phyloP scores from a whole-genome alignment of 2,888 invertebrate species.

The Cantharis rustica region DNA sequence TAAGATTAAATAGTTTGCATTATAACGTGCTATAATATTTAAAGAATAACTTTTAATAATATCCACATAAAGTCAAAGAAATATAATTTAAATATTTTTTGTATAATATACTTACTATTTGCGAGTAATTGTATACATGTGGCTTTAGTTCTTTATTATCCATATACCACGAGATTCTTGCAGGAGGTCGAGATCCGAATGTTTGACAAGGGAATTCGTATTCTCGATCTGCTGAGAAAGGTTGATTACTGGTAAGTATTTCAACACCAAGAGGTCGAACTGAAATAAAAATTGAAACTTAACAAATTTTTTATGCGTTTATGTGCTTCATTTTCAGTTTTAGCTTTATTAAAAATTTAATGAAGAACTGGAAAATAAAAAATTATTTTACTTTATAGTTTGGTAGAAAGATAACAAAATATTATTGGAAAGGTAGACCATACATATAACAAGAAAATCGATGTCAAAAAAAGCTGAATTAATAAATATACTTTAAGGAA shows the following conservation, averaged over 20 bases:
- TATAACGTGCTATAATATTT: no score
- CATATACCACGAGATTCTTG: constrained; percentile 85
- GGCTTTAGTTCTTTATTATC: constrained; percentile 67
- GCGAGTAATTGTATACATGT: constrained; percentile 56
- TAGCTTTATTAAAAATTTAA: not conserved
- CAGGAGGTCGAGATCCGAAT: constrained; percentile 83
- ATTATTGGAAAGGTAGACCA: not conserved
- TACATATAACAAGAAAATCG: not conserved
- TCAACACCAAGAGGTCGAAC: constrained; percentile 82
- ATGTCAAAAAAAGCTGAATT: not conserved
- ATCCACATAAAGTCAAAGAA: no score
- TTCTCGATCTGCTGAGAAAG: constrained; percentile 80
- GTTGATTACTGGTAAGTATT: constrained; percentile 79
- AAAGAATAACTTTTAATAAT: no score
- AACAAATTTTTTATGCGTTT: not conserved
- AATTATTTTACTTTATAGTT: not conserved
- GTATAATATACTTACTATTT: constrained; percentile 55
- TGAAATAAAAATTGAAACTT: constrained; percentile 56
- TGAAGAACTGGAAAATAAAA: not conserved
- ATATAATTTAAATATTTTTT: no score
- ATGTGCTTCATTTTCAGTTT: not conserved
- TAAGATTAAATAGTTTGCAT: no score
- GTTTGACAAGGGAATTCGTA: constrained; percentile 84
- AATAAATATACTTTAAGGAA: not conserved
- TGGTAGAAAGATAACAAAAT: not conserved